phyloP scores from a whole-genome alignment of 2,888 invertebrate genomes.

The Lepidocyrtinus sp. region DNA sequence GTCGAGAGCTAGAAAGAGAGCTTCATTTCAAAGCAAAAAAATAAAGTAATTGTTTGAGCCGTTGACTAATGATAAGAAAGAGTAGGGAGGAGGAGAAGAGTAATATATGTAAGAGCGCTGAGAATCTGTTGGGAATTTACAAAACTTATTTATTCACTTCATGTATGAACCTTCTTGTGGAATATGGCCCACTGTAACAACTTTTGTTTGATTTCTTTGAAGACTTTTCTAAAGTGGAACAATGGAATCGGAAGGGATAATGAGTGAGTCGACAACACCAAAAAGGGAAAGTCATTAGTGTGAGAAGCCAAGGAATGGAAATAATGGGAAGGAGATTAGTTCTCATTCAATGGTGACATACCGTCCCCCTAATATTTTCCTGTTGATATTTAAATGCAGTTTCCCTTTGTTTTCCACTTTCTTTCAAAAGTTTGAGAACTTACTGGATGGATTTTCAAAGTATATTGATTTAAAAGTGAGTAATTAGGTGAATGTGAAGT shows the following conservation, averaged over 20 bases:
- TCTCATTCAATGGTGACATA: constrained; percentile 10
- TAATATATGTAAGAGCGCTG: too few relatives aligned
- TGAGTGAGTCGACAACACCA: constrained; percentile 1
- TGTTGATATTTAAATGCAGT: too few relatives aligned
- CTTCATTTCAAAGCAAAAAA: neutral
- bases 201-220: neutral
- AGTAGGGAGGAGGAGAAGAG: neutral
- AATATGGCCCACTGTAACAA: neutral
- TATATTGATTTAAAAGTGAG: too few relatives aligned
- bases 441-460: too few relatives aligned
- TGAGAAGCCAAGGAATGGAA: neutral
- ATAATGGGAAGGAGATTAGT: constrained; percentile 10
- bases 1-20: neutral
- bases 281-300: constrained; percentile 14
- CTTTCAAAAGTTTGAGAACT: too few relatives aligned
- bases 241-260: constrained; percentile 1
- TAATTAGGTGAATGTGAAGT: too few relatives aligned
- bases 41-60: neutral
- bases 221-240: neutral
- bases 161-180: neutral
- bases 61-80: neutral
- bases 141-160: neutral
- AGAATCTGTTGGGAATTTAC: neutral
- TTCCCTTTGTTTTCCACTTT: too few relatives aligned
- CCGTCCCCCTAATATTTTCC: too few relatives aligned